Evolutionary conservation across 2,797 vertebrate species (phyloP).

Genomic region (Cryptoblepharus egeriae): DNA sequence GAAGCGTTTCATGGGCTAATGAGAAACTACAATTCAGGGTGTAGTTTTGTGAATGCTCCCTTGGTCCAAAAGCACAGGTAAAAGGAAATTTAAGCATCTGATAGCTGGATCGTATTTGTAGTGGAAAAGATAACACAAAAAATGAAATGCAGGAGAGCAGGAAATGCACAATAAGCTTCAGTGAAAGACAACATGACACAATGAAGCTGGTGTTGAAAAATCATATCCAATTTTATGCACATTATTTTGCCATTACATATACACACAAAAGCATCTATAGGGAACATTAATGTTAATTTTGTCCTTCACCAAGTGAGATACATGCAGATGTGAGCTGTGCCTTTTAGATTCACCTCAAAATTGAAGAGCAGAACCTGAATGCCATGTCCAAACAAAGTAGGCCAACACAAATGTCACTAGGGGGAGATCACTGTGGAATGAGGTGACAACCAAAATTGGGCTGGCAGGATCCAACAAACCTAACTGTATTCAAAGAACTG

Average conservation of each 20-base stretch:
- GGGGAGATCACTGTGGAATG: too few species aligned
- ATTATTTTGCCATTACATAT: background rate
- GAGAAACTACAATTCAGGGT: background rate
- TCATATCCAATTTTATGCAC: constrained; percentile 1
- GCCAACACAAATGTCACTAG: background rate
- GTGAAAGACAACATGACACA: background rate
- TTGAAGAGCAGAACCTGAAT: background rate
- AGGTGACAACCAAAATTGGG: background rate
- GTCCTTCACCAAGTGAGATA: background rate
- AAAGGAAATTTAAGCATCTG: background rate
- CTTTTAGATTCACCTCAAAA: background rate
- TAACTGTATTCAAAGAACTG: background rate
- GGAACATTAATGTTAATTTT: background rate
- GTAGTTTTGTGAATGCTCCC: background rate
- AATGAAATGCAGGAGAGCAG: constrained; percentile 8
- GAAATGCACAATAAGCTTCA: background rate
- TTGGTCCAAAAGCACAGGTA: background rate
- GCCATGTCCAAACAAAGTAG: background rate
- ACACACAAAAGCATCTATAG: background rate
- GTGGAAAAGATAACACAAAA: background rate
- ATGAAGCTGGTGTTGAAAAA: constrained; percentile 4
- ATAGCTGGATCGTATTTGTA: constrained; percentile 11
- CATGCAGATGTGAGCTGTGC: background rate
- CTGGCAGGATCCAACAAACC: background rate
- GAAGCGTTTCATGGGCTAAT: constrained; percentile 13